A percentile compares a stretch with the other conserved stretches of the same genome.
Evolutionary conservation across 2,888 invertebrate species (phyloP).

Genomic region (Pemphredon lugubris): DNA sequence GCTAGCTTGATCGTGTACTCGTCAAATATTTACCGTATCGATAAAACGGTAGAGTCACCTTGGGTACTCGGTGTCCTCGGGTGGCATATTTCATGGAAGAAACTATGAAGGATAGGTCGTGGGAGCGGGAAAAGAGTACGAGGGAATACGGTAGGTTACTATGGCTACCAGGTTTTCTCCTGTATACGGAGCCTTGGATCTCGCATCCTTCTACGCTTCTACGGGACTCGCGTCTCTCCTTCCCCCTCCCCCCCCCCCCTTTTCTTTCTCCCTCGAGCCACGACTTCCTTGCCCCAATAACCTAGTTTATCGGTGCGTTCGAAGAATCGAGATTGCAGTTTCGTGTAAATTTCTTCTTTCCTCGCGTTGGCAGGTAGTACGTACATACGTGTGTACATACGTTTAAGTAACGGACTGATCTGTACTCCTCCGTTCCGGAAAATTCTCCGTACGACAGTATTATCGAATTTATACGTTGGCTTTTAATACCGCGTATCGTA

Average conservation of each 20-base stretch:
- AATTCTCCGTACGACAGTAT: neutral
- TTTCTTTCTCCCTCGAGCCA: slow-evolving; percentile 19
- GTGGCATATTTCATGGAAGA: neutral
- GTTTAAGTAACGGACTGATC: neutral
- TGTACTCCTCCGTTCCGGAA: neutral
- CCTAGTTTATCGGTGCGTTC: slow-evolving; percentile 58
- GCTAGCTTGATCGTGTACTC: neutral
- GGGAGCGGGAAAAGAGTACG: neutral
- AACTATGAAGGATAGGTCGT: neutral
- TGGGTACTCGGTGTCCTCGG: slow-evolving; percentile 8
- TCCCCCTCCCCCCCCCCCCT: slow-evolving; percentile 26
- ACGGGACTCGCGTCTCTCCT: slow-evolving; percentile 42
- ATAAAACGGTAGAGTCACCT: slow-evolving; percentile 17
- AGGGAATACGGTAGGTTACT: slow-evolving; percentile 22
- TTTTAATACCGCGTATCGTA: neutral
- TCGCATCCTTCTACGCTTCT: slow-evolving; percentile 48
- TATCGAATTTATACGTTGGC: neutral
- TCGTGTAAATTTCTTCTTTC: slow-evolving; percentile 10
- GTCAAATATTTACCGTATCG: slow-evolving; percentile 24
- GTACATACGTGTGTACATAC: neutral
- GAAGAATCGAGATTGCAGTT: slow-evolving; percentile 37
- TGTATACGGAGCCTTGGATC: slow-evolving; percentile 25
- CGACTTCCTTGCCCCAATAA: slow-evolving; percentile 58
- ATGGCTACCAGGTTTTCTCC: slow-evolving; percentile 28
- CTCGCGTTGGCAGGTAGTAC: neutral